Conservation (phyloP, 1,140 invertebrate species). For the Brachionus angularis region DNA sequence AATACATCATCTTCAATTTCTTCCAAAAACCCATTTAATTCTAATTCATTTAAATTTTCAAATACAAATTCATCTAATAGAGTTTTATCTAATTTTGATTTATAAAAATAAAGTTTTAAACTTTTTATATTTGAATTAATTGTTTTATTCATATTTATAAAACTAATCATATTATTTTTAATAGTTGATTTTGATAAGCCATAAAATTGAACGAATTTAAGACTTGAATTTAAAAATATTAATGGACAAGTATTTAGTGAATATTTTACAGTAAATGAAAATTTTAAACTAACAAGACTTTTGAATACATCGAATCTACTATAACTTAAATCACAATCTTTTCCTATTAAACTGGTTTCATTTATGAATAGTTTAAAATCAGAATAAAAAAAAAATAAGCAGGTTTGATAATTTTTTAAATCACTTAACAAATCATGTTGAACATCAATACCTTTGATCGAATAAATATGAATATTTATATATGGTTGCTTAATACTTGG, state of each 20-base stretch:
- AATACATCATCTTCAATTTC: background rate
- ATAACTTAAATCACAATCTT: no score
- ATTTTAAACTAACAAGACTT: background rate
- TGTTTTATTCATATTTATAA: background rate
- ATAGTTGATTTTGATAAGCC: background rate
- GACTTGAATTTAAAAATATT: background rate
- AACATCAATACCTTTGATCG: no score
- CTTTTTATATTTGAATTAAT: background rate
- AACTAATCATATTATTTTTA: background rate
- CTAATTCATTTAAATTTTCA: background rate
- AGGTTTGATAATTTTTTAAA: no score
- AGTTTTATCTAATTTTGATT: background rate
- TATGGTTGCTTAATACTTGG: no score
- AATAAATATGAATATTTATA: no score
- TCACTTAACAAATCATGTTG: no score
- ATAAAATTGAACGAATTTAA: background rate
- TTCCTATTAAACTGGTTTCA: no score
- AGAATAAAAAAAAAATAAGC: no score
- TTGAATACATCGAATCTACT: conserved; percentile 2
- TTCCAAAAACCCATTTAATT: conserved; percentile 8
- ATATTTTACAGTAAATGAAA: conserved; percentile 1
- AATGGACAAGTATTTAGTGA: background rate
- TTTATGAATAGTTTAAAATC: no score
- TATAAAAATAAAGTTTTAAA: background rate
- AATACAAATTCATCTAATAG: background rate